These are phyloP conservation scores for Loriculus beryllinus DNA, from an alignment of 2,797 vertebrate genomes.

Conservation along the genomic window DNA sequence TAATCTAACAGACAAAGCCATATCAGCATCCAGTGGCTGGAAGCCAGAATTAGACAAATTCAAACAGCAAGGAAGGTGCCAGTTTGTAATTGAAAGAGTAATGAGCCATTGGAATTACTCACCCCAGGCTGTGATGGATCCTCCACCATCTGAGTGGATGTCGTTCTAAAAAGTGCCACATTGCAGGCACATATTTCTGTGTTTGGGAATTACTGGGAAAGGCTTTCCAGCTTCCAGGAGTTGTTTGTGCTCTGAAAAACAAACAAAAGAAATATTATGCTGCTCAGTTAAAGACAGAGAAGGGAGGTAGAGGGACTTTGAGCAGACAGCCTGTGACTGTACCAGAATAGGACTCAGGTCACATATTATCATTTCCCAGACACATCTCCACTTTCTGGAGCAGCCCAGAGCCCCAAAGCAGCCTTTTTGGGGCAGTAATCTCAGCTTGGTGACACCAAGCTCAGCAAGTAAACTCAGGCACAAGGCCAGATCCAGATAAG, in stretches of 20 bases:
- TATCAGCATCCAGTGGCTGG: conserved; percentile 8
- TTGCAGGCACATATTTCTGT: conserved; percentile 9
- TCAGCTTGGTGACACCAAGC: neutral
- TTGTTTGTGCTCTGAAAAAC: neutral
- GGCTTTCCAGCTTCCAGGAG: neutral
- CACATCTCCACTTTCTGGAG: neutral
- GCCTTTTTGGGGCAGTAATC: neutral
- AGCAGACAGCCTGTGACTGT: neutral
- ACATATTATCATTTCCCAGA: neutral
- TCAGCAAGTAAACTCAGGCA: neutral
- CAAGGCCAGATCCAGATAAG: neutral
- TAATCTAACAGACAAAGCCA: conserved; percentile 19
- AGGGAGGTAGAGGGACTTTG: neutral
- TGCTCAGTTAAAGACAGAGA: neutral
- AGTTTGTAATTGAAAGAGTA: conserved; percentile 58
- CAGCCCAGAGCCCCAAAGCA: neutral
- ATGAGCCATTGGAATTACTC: conserved; percentile 60
- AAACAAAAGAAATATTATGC: neutral
- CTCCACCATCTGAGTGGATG: conserved; percentile 27
- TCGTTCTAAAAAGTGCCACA: neutral
- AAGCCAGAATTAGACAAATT: conserved; percentile 51
- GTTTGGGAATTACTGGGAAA: neutral
- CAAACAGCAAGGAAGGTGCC: conserved; percentile 18
- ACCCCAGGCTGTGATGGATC: conserved; percentile 10
- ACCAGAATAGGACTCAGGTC: neutral